Evolutionary conservation across 2,113 vertebrate species (phyloP).

Genomic region (Dryoscopus gambensis): DNA sequence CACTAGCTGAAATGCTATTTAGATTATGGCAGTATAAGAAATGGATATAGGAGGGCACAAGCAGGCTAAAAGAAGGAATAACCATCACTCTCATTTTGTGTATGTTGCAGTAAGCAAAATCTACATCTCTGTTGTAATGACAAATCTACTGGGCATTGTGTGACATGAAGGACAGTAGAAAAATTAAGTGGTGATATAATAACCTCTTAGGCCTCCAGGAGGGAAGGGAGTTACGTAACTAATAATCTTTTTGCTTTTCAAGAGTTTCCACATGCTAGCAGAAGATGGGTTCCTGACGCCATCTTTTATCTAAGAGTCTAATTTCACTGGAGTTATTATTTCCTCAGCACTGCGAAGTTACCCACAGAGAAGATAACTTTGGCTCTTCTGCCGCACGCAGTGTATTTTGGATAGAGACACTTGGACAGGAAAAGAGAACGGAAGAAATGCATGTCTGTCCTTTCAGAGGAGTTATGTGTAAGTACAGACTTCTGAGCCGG

Average conservation of each 20-base stretch:
- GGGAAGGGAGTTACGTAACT: background rate
- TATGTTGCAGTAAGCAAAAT: background rate
- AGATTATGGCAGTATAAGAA: background rate
- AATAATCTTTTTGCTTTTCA: background rate
- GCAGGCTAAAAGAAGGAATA: background rate
- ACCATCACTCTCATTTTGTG: background rate
- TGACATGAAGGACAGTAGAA: background rate
- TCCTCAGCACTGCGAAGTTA: background rate
- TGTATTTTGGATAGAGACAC: background rate
- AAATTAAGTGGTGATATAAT: background rate
- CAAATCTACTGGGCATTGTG: background rate
- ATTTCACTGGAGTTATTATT: conserved; percentile 17
- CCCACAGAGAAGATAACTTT: conserved; percentile 28
- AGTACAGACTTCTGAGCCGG: background rate
- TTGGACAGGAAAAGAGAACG: background rate
- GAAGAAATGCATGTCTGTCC: background rate
- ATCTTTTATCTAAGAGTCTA: background rate
- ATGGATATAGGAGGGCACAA: background rate
- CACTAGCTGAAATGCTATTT: background rate
- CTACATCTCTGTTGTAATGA: background rate
- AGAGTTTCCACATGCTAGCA: background rate
- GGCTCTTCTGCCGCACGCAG: background rate
- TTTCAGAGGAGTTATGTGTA: background rate
- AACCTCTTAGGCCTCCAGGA: background rate
- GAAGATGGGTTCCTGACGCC: background rate